Percentiles rank a stretch among this genome's conserved stretches.
phyloP scores from a whole-genome alignment of 2,888 invertebrate genomes.

The Sphaerophoria rueppellii region DNA sequence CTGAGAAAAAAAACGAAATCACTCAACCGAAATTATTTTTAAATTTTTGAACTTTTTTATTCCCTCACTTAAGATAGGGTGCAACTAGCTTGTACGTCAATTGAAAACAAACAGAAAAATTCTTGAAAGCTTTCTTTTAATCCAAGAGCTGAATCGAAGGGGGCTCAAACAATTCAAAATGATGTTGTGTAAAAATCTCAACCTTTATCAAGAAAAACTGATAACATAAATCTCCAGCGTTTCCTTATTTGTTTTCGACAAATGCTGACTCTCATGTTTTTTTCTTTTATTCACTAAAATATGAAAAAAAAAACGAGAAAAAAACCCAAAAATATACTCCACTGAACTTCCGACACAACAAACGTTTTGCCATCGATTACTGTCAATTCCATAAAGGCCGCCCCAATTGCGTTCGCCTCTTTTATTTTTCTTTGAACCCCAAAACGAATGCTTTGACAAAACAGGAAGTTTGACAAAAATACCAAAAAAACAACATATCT shows the following conservation, averaged over 20 bases:
- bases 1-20: conserved; percentile 21
- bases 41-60: conserved; percentile 44
- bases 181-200: no score
- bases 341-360: neutral
- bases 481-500: conserved; percentile 25
- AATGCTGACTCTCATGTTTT: conserved; percentile 22
- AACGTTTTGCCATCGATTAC: conserved; percentile 51
- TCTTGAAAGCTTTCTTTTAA: no score
- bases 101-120: neutral
- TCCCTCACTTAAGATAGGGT: conserved; percentile 23
- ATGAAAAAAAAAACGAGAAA: conserved; percentile 32
- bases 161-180: no score
- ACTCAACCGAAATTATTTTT: conserved; percentile 52
- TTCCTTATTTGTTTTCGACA: conserved; percentile 5
- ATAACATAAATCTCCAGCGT: neutral
- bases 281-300: conserved; percentile 27
- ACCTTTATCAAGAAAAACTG: neutral
- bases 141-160: no score
- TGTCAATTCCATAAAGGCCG: conserved; percentile 48
- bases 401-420: conserved; percentile 50
- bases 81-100: neutral
- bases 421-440: conserved; percentile 64
- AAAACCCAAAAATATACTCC: conserved; percentile 7
- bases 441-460: conserved; percentile 66
- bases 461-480: conserved; percentile 49